These are phyloP conservation scores for Picathartes gymnocephalus DNA, from an alignment of 2,113 vertebrate genomes.

Conservation along the genomic window DNA sequence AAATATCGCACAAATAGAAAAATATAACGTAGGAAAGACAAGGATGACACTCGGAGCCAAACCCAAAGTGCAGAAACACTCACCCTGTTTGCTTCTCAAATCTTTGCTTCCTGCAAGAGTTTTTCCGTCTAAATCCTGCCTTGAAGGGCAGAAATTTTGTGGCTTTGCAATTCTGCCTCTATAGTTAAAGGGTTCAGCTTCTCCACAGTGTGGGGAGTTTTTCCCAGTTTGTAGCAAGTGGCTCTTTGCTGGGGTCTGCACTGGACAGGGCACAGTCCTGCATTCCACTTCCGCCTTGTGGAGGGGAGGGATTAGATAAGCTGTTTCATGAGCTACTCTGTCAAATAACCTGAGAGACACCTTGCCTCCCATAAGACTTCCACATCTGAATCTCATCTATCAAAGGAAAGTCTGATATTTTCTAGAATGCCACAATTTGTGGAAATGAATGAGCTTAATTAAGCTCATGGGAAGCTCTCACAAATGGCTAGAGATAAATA, in stretches of 20 bases:
- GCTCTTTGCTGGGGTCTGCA: not conserved
- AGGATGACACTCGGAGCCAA: not conserved
- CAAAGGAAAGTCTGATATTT: slow-evolving; percentile 52
- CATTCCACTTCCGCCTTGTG: not conserved
- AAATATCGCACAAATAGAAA: not conserved
- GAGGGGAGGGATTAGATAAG: not conserved
- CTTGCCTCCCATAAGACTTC: slow-evolving; percentile 41
- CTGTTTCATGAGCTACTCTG: slow-evolving; percentile 6
- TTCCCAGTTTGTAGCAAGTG: not conserved
- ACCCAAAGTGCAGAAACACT: not conserved
- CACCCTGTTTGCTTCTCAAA: not conserved
- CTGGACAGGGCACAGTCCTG: not conserved
- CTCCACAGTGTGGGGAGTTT: not conserved
- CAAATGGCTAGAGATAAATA: slow-evolving; percentile 61
- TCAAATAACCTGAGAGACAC: slow-evolving; percentile 54
- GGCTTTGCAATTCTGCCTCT: not conserved
- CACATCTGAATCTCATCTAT: slow-evolving; percentile 58
- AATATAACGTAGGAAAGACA: not conserved
- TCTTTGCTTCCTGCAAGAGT: not conserved
- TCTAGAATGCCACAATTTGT: slow-evolving; percentile 47
- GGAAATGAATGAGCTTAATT: slow-evolving; percentile 62
- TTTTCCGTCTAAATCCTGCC: not conserved
- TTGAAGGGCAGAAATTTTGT: not conserved
- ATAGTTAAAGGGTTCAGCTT: not conserved
- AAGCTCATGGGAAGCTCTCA: slow-evolving; percentile 59